Conservation (phyloP, 2,888 invertebrate species). For the Prosapia bicincta region DNA sequence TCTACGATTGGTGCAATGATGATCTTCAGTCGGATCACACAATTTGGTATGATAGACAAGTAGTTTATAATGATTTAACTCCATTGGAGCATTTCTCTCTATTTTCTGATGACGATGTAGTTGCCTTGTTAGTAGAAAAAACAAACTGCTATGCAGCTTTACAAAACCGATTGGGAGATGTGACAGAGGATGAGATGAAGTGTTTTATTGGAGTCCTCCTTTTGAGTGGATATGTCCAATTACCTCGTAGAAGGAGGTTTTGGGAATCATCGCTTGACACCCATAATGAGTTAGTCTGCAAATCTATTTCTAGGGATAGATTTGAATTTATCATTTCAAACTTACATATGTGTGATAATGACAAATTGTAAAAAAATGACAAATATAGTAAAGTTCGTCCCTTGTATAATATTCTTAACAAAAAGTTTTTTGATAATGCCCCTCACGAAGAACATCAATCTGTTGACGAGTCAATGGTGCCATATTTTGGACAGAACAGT, state of each 20-base stretch:
- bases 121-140: neutral
- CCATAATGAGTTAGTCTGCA: neutral
- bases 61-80: neutral
- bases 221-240: neutral
- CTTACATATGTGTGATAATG: neutral
- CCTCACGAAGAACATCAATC: neutral
- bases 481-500: slow-evolving; percentile 21
- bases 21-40: neutral
- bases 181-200: neutral
- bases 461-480: slow-evolving; percentile 19
- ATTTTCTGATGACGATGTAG: neutral
- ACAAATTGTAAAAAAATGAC: neutral
- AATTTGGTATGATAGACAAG: neutral
- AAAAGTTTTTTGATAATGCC: slow-evolving; percentile 5
- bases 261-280: neutral
- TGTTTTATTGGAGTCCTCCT: neutral
- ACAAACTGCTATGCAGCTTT: neutral
- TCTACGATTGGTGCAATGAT: neutral
- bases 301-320: neutral
- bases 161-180: neutral
- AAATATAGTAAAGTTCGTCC: slow-evolving; percentile 2
- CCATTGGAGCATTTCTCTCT: neutral
- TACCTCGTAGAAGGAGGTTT: neutral
- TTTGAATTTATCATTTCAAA: slow-evolving; percentile 6
- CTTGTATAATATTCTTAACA: neutral